Conservation (phyloP, 2,888 invertebrate species). For the Camptogramma bilineatum region DNA sequence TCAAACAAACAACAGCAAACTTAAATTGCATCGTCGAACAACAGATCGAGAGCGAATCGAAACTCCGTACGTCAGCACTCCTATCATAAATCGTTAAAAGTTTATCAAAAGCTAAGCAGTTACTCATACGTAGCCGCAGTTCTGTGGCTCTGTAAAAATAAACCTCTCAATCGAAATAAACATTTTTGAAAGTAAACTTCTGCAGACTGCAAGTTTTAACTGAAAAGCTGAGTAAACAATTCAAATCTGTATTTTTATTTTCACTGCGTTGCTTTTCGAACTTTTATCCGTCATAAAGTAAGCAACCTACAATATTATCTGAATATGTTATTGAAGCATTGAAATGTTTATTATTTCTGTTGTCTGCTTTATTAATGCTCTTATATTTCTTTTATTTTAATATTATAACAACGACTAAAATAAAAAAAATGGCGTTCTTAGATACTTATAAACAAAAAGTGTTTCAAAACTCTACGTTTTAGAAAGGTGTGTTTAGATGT, state of each 20-base stretch:
- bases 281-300: background rate
- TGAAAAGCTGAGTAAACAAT: conserved; percentile 20
- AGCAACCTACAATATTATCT: no score
- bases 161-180: conserved; percentile 20
- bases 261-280: background rate
- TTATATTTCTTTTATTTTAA: no score
- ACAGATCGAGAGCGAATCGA: conserved; percentile 43
- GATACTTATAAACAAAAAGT: no score
- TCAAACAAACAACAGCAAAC: conserved; percentile 46
- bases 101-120: conserved; percentile 58
- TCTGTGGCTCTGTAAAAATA: conserved; percentile 40
- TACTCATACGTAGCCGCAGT: conserved; percentile 44
- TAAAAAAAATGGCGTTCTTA: no score
- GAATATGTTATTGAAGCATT: no score
- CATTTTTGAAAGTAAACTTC: conserved; percentile 21
- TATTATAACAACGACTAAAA: no score
- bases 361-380: no score
- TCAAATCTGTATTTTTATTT: conserved; percentile 3
- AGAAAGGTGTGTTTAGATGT: background rate
- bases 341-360: no score
- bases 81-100: conserved; percentile 69
- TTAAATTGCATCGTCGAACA: conserved; percentile 56
- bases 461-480: background rate
- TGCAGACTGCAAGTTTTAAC: conserved; percentile 5
- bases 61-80: conserved; percentile 49